Evolutionary conservation across 2,797 vertebrate genomes (phyloP).

Genomic region (Hozukius guyotensis): DNA sequence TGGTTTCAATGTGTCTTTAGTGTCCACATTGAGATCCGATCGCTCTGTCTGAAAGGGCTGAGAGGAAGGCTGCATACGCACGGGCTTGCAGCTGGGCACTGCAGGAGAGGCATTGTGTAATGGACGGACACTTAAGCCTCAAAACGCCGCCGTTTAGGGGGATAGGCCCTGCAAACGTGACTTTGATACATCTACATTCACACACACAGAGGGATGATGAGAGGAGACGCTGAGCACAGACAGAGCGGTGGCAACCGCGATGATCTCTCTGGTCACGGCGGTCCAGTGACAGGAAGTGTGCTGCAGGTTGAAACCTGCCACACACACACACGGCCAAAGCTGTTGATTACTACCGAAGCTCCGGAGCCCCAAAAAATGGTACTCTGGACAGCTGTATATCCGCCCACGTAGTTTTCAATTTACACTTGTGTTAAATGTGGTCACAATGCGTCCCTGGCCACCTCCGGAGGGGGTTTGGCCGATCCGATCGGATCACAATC

Average conservation of each 20-base stretch:
- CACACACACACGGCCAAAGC: not conserved
- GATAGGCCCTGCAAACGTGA: rapidly evolving
- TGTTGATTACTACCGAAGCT: not conserved
- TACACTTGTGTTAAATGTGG: too few species aligned
- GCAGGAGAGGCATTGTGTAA: rapidly evolving
- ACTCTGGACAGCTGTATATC: rapidly evolving
- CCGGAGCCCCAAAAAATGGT: not conserved
- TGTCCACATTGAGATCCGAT: not conserved
- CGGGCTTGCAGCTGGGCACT: too few species aligned
- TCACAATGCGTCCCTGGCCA: not conserved
- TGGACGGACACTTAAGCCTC: rapidly evolving
- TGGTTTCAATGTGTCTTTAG: not conserved
- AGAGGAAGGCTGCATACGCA: too few species aligned
- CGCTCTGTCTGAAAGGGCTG: too few species aligned
- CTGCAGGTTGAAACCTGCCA: not conserved
- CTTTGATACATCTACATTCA: not conserved
- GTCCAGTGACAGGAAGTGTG: not conserved
- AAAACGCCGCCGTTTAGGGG: rapidly evolving
- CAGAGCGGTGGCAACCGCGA: not conserved
- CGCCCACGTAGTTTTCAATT: too few species aligned
- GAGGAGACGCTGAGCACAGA: not conserved
- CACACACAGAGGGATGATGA: not conserved
- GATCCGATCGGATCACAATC: not conserved
- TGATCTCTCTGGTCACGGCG: not conserved
- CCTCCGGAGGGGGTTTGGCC: too few species aligned